phyloP scores from a whole-genome alignment of 2,113 vertebrate species.

The Callaeas wilsoni region DNA sequence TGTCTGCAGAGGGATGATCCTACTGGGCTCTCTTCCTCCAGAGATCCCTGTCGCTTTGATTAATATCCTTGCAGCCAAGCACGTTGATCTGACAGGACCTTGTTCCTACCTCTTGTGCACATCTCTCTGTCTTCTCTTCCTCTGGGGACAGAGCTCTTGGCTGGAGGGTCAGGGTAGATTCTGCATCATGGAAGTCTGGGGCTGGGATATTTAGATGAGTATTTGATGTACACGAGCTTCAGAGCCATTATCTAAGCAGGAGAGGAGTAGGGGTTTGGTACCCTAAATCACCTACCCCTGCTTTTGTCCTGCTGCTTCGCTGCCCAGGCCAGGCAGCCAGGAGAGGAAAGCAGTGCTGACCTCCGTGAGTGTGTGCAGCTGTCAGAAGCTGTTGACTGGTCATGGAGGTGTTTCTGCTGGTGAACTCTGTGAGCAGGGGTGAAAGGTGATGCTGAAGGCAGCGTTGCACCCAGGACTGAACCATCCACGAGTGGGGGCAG shows the following conservation, averaged over 20 bases:
- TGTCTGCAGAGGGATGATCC: background rate
- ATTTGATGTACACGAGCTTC: background rate
- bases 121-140: background rate
- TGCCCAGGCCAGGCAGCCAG: background rate
- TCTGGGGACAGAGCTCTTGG: background rate
- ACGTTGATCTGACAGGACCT: background rate
- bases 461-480: background rate
- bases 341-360: background rate
- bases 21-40: background rate
- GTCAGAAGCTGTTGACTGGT: background rate
- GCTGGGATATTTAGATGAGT: background rate
- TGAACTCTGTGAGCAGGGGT: background rate
- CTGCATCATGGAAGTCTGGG: background rate
- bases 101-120: background rate
- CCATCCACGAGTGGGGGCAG: background rate
- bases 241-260: background rate
- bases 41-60: background rate
- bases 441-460: background rate
- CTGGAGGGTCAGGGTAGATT: background rate
- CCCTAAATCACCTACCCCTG: background rate
- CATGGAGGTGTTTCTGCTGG: background rate
- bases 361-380: fast-evolving
- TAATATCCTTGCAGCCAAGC: background rate
- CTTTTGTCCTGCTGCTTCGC: background rate
- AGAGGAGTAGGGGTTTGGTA: background rate